Base-by-base conservation (phyloP, 1,140 invertebrate species). In the Gryllus bimaculatus region DNA sequence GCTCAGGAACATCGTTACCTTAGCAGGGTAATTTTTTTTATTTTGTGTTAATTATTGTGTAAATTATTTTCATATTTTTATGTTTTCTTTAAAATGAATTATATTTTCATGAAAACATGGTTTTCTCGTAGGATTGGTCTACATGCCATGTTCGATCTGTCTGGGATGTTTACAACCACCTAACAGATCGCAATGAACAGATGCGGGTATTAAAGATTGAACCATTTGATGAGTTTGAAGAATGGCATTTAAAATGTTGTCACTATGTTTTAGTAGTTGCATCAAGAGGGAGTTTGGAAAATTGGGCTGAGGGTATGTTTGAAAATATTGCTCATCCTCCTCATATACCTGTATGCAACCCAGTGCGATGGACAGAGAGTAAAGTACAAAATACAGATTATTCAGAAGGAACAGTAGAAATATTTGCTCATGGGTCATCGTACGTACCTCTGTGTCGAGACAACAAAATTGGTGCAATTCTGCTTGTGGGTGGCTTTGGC, bases 141-240 rank as follows among this genome's bases (percentile, higher is more conserved):
- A 54, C 80, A 8, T 84, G 84, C 81, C 80, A 81, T 78, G 81
- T 82, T 8, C 76, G 84, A 47, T 85, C 86, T 77, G 88, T 88
- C 83, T 86, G 86, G 80, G 82, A 87, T 78, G 85, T 88, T 54
- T 89, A 85, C 77, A 79, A 81, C 8, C 80, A 81, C 10, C 79
- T 86, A 74, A 78, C 86, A 13, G 20, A 82, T n/a, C 0, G 18
- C 4, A 82, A 84, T 20, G 88, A 90, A 81, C 82, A 83, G 77
- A 47, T 80, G 12, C 80, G 84, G 78, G 82, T 88, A 26, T 82
- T 87, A 48, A 81, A 74, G 8, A 80, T 89, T 21, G 89, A 90
- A 82, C 83, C 85, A 4, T 90, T 90, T 85, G 89, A 90, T 84
- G 89, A 90, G 82, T 88, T 85, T 83, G 89, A 90, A 84, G 88